Evolutionary conservation across 2,888 invertebrate genomes (phyloP), one percentile per base, ranked within the genome.

Genomic region (Tiliacea aurago): DNA sequence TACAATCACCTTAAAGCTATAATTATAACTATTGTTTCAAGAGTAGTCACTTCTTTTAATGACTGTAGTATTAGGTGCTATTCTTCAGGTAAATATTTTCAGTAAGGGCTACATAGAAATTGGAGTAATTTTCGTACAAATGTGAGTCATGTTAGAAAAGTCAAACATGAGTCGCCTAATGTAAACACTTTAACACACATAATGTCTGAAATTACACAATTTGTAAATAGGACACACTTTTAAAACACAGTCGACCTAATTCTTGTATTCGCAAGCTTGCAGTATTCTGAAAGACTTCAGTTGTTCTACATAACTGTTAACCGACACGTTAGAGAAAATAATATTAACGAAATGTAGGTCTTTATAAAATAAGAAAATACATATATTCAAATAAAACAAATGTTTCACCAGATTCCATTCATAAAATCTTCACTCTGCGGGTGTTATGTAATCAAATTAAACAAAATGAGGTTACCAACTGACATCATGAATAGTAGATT

Each of bases 401-500:
- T 89, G 89, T 88, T 86, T 76, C 78, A 80, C 77, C 88, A 89
- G 90, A 90, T 90, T 91, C 87, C 93, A 94, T 94, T 94, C 92
- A 94, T 92, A 93, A 94, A 93, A 93, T 89, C 80, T 91, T 91
- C 90, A 88, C 88, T 88, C 88, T 81, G 84, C 84, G 84, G 79
- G 79, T 84, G 89, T 94, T 93, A 90, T 91, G 92, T 92, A 94
- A 94, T 93, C 91, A 91, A 91, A 91, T 90, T 91, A 89, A 86
- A 86, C 80, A 84, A 92, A 86, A 93, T 90, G 90, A 90, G 94
- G 93, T 91, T 93, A 92, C 90, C 83, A 88, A 86, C 85, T 74
- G 83, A 73, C 84, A 78, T 87, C 87, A 87, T 86, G 85, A 65
- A 61, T 88, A 83, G 89, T 88, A 89, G 89, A 90, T 87, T 86